Evolutionary conservation across 2,888 invertebrate species (phyloP).

Genomic region (Fragum fragum): DNA sequence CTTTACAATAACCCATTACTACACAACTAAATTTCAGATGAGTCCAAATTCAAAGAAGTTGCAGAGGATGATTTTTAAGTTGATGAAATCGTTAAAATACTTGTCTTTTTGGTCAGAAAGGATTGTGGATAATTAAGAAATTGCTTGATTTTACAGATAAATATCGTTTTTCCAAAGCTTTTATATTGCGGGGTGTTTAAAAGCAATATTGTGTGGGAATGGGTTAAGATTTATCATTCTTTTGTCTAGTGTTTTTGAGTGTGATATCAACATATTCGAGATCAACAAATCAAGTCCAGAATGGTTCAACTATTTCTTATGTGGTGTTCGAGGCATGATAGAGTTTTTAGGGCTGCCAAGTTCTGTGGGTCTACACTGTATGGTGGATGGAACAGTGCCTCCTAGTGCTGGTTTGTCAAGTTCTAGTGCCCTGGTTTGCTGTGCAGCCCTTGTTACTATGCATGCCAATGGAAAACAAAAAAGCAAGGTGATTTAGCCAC

Average conservation of each 20-base stretch:
- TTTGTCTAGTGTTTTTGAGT: slow-evolving; percentile 76
- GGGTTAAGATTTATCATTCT: background rate
- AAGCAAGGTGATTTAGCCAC: slow-evolving; percentile 76
- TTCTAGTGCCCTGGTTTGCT: slow-evolving; percentile 98
- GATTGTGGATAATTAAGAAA: too few species aligned
- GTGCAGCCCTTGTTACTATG: slow-evolving; percentile 94
- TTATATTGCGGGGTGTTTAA: too few species aligned
- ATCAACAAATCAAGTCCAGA: slow-evolving; percentile 87
- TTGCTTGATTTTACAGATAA: too few species aligned
- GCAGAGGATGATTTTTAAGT: too few species aligned
- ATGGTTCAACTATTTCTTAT: slow-evolving; percentile 98
- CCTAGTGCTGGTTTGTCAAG: slow-evolving; percentile 98
- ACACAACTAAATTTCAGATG: too few species aligned
- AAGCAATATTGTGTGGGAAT: too few species aligned
- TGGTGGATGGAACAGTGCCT: slow-evolving; percentile 95
- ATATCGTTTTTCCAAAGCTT: too few species aligned
- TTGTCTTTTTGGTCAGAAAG: too few species aligned
- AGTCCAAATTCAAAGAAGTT: too few species aligned
- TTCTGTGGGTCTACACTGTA: slow-evolving; percentile 90
- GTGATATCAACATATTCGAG: slow-evolving; percentile 70
- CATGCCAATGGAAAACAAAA: slow-evolving; percentile 88
- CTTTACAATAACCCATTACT: too few species aligned
- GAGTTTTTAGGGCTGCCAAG: slow-evolving; percentile 87
- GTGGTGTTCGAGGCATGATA: slow-evolving; percentile 95
- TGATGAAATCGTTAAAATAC: too few species aligned